Conservation (phyloP, 2,888 invertebrate species). For the Spilosoma lubricipeda region DNA sequence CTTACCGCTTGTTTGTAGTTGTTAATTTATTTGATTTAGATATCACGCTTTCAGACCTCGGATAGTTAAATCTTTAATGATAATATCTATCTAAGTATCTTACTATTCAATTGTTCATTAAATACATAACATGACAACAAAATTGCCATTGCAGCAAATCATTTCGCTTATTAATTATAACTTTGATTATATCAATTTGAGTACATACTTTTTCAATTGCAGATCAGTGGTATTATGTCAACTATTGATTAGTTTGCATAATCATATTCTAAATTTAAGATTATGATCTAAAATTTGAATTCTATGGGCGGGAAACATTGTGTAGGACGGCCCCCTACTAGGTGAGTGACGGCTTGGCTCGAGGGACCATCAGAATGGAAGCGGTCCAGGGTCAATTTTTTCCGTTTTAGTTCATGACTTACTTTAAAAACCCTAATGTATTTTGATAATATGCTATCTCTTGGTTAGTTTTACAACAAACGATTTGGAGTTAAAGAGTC, state of each 20-base stretch:
- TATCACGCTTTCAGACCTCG: slow-evolving; percentile 56
- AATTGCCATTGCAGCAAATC: slow-evolving; percentile 45
- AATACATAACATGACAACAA: slow-evolving; percentile 51
- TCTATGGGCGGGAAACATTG: slow-evolving; percentile 38
- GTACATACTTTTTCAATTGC: slow-evolving; percentile 35
- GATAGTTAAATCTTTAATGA: slow-evolving; percentile 34
- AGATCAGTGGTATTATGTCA: slow-evolving; percentile 37
- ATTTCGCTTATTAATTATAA: slow-evolving; percentile 49
- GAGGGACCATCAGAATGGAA: slow-evolving; percentile 18
- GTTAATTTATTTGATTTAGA: slow-evolving; percentile 63
- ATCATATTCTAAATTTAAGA: slow-evolving; percentile 41
- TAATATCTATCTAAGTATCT: slow-evolving; percentile 37
- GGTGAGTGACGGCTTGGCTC: slow-evolving; percentile 25
- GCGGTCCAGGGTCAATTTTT: slow-evolving; percentile 8
- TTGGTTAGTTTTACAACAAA: background rate
- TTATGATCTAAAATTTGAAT: slow-evolving; percentile 47
- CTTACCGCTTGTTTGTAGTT: slow-evolving; percentile 53
- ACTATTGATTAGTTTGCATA: slow-evolving; percentile 45
- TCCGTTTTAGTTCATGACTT: background rate
- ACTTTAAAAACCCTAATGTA: background rate
- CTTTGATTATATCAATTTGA: slow-evolving; percentile 35
- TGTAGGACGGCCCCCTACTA: slow-evolving; percentile 30
- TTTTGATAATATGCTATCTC: background rate
- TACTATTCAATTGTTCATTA: slow-evolving; percentile 41
- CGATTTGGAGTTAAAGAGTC: background rate